Evolutionary conservation across 1,140 invertebrate species (phyloP).

Genomic region (Anthonomus grandis): DNA sequence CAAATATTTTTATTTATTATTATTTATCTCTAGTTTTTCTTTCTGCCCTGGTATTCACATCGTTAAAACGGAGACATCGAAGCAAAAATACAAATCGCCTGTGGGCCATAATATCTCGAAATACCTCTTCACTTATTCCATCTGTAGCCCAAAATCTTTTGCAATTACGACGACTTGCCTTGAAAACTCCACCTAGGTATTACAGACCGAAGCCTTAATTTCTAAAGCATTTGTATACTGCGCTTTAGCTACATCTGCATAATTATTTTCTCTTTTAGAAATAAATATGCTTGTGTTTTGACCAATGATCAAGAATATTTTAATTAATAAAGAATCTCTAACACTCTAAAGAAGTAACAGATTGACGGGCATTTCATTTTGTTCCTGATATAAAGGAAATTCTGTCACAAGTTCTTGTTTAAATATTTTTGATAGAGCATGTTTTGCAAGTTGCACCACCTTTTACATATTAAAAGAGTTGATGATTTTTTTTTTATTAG

Average conservation of each 20-base stretch:
- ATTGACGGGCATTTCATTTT: no score
- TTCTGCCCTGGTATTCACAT: constrained; percentile 4
- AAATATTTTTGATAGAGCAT: neutral
- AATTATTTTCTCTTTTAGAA: no score
- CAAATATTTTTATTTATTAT: constrained; percentile 5
- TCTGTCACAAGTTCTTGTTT: neutral
- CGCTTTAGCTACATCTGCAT: no score
- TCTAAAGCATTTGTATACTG: neutral
- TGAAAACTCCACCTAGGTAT: constrained; percentile 11
- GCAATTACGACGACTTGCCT: neutral
- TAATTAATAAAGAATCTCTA: neutral
- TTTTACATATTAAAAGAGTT: neutral
- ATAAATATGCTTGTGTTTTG: no score
- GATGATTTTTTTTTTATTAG: neutral
- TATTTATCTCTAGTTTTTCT: no score
- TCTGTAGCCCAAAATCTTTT: constrained; percentile 14
- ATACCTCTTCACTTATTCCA: constrained; percentile 11
- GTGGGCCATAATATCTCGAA: constrained; percentile 8
- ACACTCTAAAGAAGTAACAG: neutral
- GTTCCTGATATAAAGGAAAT: no score
- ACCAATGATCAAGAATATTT: no score
- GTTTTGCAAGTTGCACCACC: neutral
- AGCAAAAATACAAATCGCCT: constrained; percentile 17
- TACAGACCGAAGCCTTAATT: constrained; percentile 14
- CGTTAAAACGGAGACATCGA: no score